Evolutionary conservation across 1,140 invertebrate genomes (phyloP), one percentile per base, ranked within the genome.

Genomic region (Ceratina calcarata): DNA sequence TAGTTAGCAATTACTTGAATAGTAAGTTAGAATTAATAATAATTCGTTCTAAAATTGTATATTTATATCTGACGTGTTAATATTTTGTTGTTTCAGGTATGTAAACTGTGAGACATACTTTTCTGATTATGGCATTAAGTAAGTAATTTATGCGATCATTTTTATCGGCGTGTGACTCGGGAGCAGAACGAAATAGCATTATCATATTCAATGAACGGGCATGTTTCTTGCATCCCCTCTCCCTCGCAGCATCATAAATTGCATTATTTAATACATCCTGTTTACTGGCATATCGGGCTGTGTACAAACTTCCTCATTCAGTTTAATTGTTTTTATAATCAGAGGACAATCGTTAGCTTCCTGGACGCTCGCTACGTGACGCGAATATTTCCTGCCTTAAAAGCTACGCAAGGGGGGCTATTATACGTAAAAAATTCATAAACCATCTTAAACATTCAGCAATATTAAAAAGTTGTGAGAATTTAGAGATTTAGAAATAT

Each of bases 61-160:
- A 2, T 3, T 53, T 20, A 13, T 24, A 32, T 67, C 55, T 83
- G 53, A 84, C 60, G 0, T 22, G 15, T 20, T 1, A 37, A 67
- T 67, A 16, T 67, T 72, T 80, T 69, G 13, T 24, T 81, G 67
- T 85, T 85, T 55, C 78, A 85, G 83, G 83, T 81, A 81, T 18
- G 79, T 84, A 78, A 80, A 37, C 69, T 51, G n/a, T 60, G 64
- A 51, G 8, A 68, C 32, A 60, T 10, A 60, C 15, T 80, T 84
- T 37, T 20, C 49, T 13, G 6, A 24, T 15, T 18, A 53, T 4
- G 10, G 22, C 32, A 10, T 53, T 60, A 69, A 72, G 83, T 85
- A 85, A 85, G 82, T 85, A 80, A 84, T 84, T 78, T 76, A 58
- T 61, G 37, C 37, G 53, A 60, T 73, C 60, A 80, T 69, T 27